These are phyloP conservation scores for Drosophila orosa DNA, from an alignment of 1,140 invertebrate genomes.

Conservation along the genomic window DNA sequence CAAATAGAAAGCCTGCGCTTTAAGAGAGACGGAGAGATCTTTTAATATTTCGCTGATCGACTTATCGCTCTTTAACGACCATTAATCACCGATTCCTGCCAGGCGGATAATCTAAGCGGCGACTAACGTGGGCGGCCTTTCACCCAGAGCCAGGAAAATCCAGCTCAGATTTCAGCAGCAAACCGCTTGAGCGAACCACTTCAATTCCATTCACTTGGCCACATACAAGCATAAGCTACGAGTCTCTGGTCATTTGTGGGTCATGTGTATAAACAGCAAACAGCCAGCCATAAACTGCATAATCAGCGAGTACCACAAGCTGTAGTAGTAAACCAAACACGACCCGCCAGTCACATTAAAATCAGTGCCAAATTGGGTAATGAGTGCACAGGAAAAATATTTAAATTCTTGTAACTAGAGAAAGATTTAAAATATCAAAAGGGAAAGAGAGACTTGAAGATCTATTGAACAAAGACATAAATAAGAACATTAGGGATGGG, in stretches of 20 bases:
- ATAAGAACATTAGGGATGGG: not conserved
- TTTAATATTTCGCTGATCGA: slow-evolving; percentile 46
- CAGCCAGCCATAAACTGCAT: slow-evolving; percentile 42
- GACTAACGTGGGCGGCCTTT: slow-evolving; percentile 48
- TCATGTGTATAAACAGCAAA: slow-evolving; percentile 59
- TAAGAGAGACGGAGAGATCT: slow-evolving; percentile 11
- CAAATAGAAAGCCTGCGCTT: slow-evolving; percentile 38
- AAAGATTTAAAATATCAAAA: not conserved
- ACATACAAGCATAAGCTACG: not conserved
- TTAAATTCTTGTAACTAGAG: not conserved
- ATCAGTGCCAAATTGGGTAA: slow-evolving; percentile 54
- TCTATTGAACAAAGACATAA: not conserved
- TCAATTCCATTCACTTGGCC: slow-evolving; percentile 51
- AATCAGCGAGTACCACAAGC: slow-evolving; percentile 41
- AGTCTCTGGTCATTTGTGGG: slow-evolving; percentile 68
- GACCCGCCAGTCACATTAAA: slow-evolving; percentile 13
- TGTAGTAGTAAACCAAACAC: slow-evolving; percentile 34
- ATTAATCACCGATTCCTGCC: slow-evolving; percentile 46
- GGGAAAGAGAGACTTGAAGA: not conserved
- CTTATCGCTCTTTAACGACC: slow-evolving; percentile 49
- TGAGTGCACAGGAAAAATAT: slow-evolving; percentile 36
- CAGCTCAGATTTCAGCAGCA: slow-evolving; percentile 56
- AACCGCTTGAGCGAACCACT: slow-evolving; percentile 15
- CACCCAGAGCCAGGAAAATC: slow-evolving; percentile 44
- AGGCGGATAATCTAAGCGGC: slow-evolving; percentile 31